Evolutionary conservation across 2,113 vertebrate species (phyloP).

Genomic region (Thalassarche chlororhynchos): DNA sequence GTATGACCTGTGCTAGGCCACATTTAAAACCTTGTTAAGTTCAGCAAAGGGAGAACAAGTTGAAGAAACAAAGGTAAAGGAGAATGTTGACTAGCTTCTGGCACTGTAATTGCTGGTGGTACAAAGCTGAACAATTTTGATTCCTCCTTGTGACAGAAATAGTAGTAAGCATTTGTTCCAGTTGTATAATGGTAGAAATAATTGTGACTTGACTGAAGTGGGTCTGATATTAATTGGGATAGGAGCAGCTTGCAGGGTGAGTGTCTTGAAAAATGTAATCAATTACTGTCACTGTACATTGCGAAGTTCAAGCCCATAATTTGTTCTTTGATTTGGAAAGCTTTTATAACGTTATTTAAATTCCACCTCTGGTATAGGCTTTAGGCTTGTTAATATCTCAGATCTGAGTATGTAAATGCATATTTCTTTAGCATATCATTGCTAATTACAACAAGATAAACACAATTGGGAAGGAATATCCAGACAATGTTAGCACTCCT

Average conservation of each 20-base stretch:
- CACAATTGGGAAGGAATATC: not conserved
- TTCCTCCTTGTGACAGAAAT: not conserved
- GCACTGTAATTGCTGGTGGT: not conserved
- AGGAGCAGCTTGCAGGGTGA: not conserved
- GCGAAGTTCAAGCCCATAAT: not conserved
- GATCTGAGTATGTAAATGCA: not conserved
- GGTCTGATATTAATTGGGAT: conserved; percentile 24
- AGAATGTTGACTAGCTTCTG: not conserved
- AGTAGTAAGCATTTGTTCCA: not conserved
- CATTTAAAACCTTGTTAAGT: not conserved
- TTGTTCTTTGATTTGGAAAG: conserved; percentile 20
- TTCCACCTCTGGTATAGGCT: not conserved
- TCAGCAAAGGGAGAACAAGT: not conserved
- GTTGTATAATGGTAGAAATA: not conserved
- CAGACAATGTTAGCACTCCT: not conserved
- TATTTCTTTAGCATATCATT: not conserved
- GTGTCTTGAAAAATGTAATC: conserved; percentile 23
- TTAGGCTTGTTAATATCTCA: conserved; percentile 16
- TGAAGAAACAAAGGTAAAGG: not conserved
- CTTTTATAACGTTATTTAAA: conserved; percentile 19
- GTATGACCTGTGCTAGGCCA: not conserved
- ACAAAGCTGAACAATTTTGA: not conserved
- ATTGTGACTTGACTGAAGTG: not conserved
- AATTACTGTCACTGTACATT: conserved; percentile 23
- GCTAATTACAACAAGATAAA: not conserved